Percentiles rank a stretch among this genome's conserved stretches.
These are phyloP conservation scores for Eurytoma californica DNA, from an alignment of 2,888 invertebrate genomes.

Conservation along the genomic window DNA sequence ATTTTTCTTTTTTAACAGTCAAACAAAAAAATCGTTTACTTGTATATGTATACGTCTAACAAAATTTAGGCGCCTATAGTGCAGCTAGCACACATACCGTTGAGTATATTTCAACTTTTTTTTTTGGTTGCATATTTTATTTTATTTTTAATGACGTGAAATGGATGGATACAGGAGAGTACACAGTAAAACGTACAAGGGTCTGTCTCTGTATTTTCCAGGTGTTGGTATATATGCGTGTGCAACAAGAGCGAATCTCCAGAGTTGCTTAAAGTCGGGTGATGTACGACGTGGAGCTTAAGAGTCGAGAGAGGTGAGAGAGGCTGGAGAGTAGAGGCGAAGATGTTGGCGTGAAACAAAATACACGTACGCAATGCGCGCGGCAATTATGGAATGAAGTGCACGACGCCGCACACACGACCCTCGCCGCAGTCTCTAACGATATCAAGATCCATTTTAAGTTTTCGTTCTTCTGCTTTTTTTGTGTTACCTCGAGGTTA, in stretches of 20 bases:
- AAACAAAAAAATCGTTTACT: no score
- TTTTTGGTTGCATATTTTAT: neutral
- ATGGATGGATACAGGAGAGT: neutral
- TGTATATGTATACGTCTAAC: no score
- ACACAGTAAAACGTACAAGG: neutral
- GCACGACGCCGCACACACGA: neutral
- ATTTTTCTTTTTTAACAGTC: no score
- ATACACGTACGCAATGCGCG: conserved; percentile 1
- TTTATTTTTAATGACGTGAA: neutral
- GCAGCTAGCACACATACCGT: neutral
- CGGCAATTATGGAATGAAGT: conserved; percentile 13
- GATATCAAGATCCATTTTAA: conserved; percentile 11
- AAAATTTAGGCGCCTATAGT: no score
- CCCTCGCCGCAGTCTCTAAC: conserved; percentile 16
- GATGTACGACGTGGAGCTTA: conserved; percentile 46
- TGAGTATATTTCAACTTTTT: neutral
- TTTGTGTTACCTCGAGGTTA: neutral
- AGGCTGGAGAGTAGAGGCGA: conserved; percentile 53
- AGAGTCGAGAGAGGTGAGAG: conserved; percentile 48
- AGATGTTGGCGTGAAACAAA: conserved; percentile 16
- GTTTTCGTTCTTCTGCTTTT: conserved; percentile 6
- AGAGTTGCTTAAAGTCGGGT: conserved; percentile 10
- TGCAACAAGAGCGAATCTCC: conserved; percentile 2
- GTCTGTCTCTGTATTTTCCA: neutral
- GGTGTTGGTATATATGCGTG: neutral